Conservation (phyloP, 2,113 vertebrate genomes). For the Micromys minutus region DNA sequence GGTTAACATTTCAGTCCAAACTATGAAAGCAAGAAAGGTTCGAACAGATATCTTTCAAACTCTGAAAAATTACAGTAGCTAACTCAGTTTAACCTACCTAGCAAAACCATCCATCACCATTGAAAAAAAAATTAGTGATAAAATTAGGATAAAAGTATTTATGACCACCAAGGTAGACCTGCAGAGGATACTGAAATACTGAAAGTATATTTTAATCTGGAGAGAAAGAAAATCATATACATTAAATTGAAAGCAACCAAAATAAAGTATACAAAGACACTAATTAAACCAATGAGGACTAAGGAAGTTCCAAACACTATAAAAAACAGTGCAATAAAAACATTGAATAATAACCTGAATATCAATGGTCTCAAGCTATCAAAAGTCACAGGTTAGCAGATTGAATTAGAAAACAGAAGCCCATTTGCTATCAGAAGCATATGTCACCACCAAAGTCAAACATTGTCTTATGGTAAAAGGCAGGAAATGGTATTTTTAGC, state of each 20-base stretch:
- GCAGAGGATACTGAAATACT: not conserved
- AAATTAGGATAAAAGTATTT: not conserved
- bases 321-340: not conserved
- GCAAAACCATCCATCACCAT: not conserved
- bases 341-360: not conserved
- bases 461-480: not conserved
- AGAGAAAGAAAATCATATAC: not conserved
- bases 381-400: not conserved
- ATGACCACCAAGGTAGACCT: not conserved
- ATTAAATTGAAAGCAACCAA: not conserved
- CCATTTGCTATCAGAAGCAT: not conserved
- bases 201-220: not conserved
- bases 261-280: not conserved
- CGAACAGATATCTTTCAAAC: not conserved
- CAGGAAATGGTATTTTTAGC: not conserved
- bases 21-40: not conserved
- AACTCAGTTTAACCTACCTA: not conserved
- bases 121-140: not conserved
- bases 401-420: not conserved
- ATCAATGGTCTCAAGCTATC: not conserved
- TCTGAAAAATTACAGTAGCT: not conserved
- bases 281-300: not conserved
- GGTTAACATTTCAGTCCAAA: not conserved
- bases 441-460: not conserved
- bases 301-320: not conserved